These are phyloP conservation scores for Pelobates cultripes DNA, from an alignment of 2,797 vertebrate species.

Conservation along the genomic window DNA sequence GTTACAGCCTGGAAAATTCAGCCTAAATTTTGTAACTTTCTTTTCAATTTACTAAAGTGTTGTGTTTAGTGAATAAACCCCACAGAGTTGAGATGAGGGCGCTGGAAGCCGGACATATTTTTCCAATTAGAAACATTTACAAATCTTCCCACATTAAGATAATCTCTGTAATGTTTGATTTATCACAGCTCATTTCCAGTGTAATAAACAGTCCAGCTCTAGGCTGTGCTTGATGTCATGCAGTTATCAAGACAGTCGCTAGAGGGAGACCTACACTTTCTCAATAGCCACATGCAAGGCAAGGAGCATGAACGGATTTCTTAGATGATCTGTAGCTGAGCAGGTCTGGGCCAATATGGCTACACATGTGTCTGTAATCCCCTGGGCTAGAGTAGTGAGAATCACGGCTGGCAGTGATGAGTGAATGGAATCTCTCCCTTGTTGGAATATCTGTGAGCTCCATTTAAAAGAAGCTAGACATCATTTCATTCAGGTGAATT, in stretches of 20 bases:
- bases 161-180: neutral
- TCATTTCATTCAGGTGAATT: neutral
- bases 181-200: neutral
- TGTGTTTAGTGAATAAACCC: no score
- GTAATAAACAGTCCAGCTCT: neutral
- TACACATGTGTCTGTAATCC: no score
- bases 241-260: neutral
- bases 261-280: conserved; percentile 16
- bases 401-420: neutral
- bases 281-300: no score
- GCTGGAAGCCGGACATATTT: no score
- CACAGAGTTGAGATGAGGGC: no score
- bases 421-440: neutral
- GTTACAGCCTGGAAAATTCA: no score
- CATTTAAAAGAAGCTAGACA: no score
- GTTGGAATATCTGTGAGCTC: no score
- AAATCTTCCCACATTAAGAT: neutral
- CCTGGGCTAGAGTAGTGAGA: neutral
- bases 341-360: no score
- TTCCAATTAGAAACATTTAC: neutral
- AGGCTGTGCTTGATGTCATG: neutral
- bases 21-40: no score
- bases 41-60: no score
- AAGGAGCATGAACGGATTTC: neutral
- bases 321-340: no score